These are phyloP conservation scores for Pammene aurita DNA, from an alignment of 2,888 invertebrate species.

Conservation along the genomic window DNA sequence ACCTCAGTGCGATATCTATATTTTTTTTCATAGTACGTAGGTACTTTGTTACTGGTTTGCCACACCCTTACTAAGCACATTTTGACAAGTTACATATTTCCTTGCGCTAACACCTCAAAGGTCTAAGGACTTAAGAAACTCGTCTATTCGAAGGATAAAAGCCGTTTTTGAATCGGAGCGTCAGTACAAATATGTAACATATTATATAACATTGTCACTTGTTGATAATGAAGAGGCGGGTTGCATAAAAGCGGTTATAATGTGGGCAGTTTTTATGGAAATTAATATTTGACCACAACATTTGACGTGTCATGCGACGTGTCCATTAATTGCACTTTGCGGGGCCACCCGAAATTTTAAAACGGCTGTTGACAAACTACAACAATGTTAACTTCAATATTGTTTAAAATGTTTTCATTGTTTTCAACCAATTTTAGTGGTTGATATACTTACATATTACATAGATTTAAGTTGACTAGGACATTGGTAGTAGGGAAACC, in stretches of 20 bases:
- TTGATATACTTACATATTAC: too few relatives aligned
- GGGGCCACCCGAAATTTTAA: not conserved
- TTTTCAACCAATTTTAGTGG: too few relatives aligned
- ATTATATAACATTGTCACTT: slow-evolving; percentile 36
- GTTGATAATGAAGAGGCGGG: slow-evolving; percentile 26
- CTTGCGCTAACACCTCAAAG: not conserved
- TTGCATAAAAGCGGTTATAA: slow-evolving; percentile 25
- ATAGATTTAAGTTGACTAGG: too few relatives aligned
- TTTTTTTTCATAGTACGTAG: too few relatives aligned
- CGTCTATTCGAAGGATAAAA: not conserved
- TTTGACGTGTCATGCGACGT: slow-evolving; percentile 19
- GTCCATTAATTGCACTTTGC: slow-evolving; percentile 6
- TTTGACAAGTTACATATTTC: slow-evolving; percentile 31
- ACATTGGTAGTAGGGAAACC: too few relatives aligned
- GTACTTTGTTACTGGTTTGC: not conserved
- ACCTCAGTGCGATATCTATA: too few relatives aligned
- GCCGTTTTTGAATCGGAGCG: not conserved
- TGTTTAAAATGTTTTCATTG: too few relatives aligned
- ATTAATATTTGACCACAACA: slow-evolving; percentile 24
- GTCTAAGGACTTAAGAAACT: slow-evolving; percentile 1
- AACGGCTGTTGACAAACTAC: too few relatives aligned
- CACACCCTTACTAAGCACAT: slow-evolving; percentile 30
- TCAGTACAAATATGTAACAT: slow-evolving; percentile 35
- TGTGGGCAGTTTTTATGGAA: slow-evolving; percentile 20
- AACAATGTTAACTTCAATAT: too few relatives aligned